Evolutionary conservation across 2,888 invertebrate species (phyloP).

Genomic region (Mongoloraphidia duomilia): DNA sequence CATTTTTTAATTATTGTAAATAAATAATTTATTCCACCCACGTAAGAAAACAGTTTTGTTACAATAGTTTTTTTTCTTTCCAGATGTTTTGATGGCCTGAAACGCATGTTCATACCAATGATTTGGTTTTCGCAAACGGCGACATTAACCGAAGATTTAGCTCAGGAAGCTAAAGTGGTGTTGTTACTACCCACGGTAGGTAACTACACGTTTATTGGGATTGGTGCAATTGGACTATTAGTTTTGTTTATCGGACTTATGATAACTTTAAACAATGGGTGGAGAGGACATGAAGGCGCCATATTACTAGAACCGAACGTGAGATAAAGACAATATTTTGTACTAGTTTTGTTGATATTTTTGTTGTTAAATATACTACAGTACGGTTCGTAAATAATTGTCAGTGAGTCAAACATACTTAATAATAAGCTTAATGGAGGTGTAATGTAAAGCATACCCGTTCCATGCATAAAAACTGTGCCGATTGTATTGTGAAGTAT

Average conservation of each 20-base stretch:
- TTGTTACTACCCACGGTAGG: constrained; percentile 38
- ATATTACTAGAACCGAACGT: constrained; percentile 18
- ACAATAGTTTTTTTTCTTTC: constrained; percentile 17
- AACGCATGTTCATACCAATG: constrained; percentile 50
- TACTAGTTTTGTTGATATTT: neutral
- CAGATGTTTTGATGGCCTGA: constrained; percentile 41
- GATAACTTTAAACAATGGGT: constrained; percentile 22
- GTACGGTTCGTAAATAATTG: too few species aligned
- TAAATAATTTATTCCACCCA: too few species aligned
- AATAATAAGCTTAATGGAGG: too few species aligned
- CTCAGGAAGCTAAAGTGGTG: constrained; percentile 36
- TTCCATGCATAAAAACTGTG: too few species aligned
- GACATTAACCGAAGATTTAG: constrained; percentile 39
- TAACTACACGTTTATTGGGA: constrained; percentile 36
- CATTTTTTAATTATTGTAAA: too few species aligned
- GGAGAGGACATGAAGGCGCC: constrained; percentile 25
- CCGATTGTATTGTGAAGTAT: too few species aligned
- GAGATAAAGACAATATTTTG: neutral
- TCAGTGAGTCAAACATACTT: too few species aligned
- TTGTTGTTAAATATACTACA: too few species aligned
- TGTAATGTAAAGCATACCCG: too few species aligned
- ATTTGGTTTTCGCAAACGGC: constrained; percentile 64
- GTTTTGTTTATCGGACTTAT: constrained; percentile 25
- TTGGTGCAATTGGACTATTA: constrained; percentile 32
- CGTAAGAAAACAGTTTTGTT: too few species aligned